Conservation (phyloP, 2,113 vertebrate species). For the Triplophysa rosa region DNA sequence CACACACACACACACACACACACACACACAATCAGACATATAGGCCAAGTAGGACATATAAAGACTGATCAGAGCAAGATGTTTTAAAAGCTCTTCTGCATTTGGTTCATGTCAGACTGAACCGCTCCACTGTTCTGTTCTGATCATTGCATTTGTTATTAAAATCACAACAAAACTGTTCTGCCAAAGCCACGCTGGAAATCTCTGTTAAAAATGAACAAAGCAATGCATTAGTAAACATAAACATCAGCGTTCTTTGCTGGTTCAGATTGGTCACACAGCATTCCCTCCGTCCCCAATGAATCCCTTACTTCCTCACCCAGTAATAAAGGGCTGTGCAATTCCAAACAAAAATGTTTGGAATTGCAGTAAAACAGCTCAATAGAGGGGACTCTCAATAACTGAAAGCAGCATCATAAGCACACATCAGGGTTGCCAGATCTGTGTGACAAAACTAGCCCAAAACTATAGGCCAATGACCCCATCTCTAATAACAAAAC, state of each 20-base stretch:
- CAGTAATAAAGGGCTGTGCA: constrained; percentile 64
- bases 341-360: constrained; percentile 67
- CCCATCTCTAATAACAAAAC: too few relatives aligned
- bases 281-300: constrained; percentile 54
- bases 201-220: constrained; percentile 25
- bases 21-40: constrained; percentile 30
- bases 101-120: not conserved
- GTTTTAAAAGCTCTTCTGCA: constrained; percentile 14
- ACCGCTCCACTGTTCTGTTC: not conserved
- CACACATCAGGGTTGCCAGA: not conserved
- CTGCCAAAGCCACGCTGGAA: not conserved
- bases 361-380: constrained; percentile 61
- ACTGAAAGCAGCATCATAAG: constrained; percentile 30
- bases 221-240: constrained; percentile 39
- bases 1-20: too few relatives aligned
- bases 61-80: constrained; percentile 32
- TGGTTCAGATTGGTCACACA: constrained; percentile 76
- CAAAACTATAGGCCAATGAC: too few relatives aligned
- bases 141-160: too few relatives aligned
- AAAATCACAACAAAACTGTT: not conserved
- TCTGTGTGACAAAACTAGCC: too few relatives aligned
- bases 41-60: constrained; percentile 22
- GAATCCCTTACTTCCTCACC: constrained; percentile 64
- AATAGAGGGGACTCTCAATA: not conserved
- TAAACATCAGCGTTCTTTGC: constrained; percentile 43